These are phyloP conservation scores for Bettongia penicillata DNA, from an alignment of 2,113 vertebrate genomes.

Conservation along the genomic window DNA sequence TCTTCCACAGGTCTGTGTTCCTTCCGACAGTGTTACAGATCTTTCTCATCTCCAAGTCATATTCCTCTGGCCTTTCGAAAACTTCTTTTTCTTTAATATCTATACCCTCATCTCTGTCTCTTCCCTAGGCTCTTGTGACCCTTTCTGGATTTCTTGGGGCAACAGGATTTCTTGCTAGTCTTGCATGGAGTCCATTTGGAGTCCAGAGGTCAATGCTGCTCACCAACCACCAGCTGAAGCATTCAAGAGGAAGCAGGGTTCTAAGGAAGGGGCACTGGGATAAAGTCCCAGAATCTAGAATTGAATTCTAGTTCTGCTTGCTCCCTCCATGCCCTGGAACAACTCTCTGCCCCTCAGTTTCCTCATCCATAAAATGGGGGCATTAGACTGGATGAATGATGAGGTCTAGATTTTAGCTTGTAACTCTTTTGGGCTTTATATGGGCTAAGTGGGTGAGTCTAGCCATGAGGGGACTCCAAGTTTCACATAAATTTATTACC, in stretches of 20 bases:
- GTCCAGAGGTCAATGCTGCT: not conserved
- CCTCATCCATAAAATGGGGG: not conserved
- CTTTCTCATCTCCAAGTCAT: not conserved
- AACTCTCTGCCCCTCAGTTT: accelerated
- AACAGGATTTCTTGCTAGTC: not conserved
- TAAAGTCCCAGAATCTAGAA: not conserved
- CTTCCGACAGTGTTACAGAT: not conserved
- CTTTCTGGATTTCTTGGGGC: not conserved
- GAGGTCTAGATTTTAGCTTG: not conserved
- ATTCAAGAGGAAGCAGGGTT: not conserved
- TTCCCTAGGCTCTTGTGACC: not conserved
- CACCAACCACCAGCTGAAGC: not conserved
- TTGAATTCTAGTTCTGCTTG: accelerated
- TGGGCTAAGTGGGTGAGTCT: not conserved
- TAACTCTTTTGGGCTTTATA: not conserved
- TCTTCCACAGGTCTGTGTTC: not conserved
- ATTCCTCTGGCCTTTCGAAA: not conserved
- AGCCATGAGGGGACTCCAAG: not conserved
- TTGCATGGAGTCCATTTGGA: not conserved
- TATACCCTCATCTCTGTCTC: not conserved
- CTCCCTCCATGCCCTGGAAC: not conserved
- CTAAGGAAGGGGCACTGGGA: not conserved
- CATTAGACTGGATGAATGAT: not conserved
- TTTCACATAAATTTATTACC: not conserved
- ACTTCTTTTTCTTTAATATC: not conserved